A percentile compares a stretch with the other conserved stretches of the same genome.
phyloP scores from a whole-genome alignment of 2,797 vertebrate genomes.

The Pantherophis vulpinus region DNA sequence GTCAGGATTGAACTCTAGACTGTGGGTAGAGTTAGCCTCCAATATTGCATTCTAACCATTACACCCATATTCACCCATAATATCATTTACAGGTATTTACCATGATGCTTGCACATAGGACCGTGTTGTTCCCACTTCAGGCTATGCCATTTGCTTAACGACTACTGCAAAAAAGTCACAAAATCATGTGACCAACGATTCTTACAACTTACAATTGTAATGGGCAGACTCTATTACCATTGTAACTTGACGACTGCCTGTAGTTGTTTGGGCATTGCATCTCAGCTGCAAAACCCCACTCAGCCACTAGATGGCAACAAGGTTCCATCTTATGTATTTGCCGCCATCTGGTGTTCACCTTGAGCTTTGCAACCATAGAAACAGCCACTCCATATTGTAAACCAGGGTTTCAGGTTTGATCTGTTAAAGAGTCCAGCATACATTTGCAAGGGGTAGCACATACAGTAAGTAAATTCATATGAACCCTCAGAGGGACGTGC shows the following conservation, averaged over 20 bases:
- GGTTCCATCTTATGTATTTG: neutral
- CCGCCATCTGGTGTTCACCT: neutral
- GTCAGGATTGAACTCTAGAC: too few species aligned
- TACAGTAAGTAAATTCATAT: neutral
- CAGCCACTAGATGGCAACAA: neutral
- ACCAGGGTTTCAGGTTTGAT: neutral
- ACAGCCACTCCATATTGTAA: neutral
- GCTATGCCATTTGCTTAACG: neutral
- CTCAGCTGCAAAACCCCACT: neutral
- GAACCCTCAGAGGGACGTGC: neutral
- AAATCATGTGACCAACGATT: neutral
- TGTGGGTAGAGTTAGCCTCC: too few species aligned
- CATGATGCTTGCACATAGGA: neutral
- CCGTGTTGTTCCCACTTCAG: neutral
- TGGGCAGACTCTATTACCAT: neutral
- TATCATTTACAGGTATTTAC: neutral
- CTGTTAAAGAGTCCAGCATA: neutral
- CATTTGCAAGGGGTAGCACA: neutral
- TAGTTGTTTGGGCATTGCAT: neutral
- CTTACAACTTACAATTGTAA: neutral
- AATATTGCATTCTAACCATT: too few species aligned
- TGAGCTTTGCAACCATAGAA: neutral
- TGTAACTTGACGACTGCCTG: neutral
- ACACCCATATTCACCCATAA: neutral
- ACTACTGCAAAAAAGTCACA: neutral